Evolutionary conservation across 2,888 invertebrate species (phyloP).

Genomic region (Tiliacea citrago): DNA sequence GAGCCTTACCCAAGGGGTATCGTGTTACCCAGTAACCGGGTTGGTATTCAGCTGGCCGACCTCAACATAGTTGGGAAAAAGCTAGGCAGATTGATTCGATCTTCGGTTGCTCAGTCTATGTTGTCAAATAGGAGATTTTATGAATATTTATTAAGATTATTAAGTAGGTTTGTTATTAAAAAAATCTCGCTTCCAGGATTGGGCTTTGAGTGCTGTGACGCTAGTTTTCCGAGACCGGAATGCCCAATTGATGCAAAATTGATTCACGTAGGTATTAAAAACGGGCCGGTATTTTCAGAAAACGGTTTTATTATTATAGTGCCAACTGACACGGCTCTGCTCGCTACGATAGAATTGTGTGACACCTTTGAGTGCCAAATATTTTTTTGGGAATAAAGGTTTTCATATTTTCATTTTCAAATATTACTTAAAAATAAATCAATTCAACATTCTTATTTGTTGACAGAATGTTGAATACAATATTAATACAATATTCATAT

Average conservation of each 20-base stretch:
- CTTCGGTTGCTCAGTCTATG: neutral
- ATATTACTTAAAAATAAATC: constrained; percentile 20
- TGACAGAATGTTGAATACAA: no score
- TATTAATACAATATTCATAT: no score
- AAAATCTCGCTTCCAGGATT: neutral
- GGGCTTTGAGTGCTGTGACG: neutral
- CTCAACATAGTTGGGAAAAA: neutral
- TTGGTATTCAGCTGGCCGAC: neutral
- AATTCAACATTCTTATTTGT: constrained; percentile 6
- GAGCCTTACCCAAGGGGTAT: neutral
- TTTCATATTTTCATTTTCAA: constrained; percentile 19
- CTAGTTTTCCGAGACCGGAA: neutral
- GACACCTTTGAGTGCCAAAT: constrained; percentile 2
- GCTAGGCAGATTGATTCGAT: neutral
- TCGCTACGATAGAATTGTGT: constrained; percentile 21
- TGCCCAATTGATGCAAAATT: constrained; percentile 4
- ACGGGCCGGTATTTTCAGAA: neutral
- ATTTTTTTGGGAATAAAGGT: constrained; percentile 3
- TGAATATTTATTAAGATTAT: neutral
- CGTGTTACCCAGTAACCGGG: neutral
- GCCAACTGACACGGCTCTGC: constrained; percentile 11
- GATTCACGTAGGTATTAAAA: constrained; percentile 21
- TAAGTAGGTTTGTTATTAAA: neutral
- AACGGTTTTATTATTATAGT: constrained; percentile 9
- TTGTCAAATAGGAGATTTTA: neutral